These are phyloP conservation scores for Barbus barbus DNA, from an alignment of 2,113 vertebrate species.

Conservation along the genomic window DNA sequence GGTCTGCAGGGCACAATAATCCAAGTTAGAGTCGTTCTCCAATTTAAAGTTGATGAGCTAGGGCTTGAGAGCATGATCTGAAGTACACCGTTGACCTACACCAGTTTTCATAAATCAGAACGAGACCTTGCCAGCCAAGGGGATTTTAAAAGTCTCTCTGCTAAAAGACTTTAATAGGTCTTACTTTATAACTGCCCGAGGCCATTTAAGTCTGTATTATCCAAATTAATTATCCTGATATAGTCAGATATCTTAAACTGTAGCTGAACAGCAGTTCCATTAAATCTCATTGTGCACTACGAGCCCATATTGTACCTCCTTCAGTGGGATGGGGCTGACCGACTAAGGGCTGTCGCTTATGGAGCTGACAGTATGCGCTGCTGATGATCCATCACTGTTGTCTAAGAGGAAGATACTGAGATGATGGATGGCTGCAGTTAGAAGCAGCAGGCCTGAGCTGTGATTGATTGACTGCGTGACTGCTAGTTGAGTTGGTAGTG, in stretches of 20 bases:
- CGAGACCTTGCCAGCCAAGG: neutral
- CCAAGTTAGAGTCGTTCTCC: conserved; percentile 8
- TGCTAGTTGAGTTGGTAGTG: conserved; percentile 31
- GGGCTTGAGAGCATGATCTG: conserved; percentile 2
- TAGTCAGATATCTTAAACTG: conserved; percentile 21
- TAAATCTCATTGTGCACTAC: conserved; percentile 16
- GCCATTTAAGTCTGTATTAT: conserved; percentile 33
- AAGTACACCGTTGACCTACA: neutral
- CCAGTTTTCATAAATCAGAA: conserved; percentile 20
- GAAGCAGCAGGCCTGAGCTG: conserved; percentile 61
- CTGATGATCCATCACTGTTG: conserved; percentile 69
- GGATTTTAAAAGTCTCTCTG: conserved; percentile 17
- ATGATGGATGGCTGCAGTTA: conserved; percentile 73
- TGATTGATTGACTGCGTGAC: conserved; percentile 60
- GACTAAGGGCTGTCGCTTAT: conserved; percentile 53
- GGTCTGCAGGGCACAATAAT: conserved; percentile 20
- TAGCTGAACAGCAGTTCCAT: conserved; percentile 15
- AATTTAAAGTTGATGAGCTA: conserved; percentile 17
- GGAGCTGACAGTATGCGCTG: conserved; percentile 56
- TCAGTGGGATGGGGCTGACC: neutral
- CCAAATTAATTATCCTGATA: conserved; percentile 26
- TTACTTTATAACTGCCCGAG: conserved; percentile 5
- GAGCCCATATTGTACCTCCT: conserved; percentile 12
- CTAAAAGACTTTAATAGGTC: conserved; percentile 24
- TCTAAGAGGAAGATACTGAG: conserved; percentile 68